Evolutionary conservation across 2,113 vertebrate genomes (phyloP), one percentile per base, ranked within the genome.

Genomic region (Speoplatyrhinus poulsoni): DNA sequence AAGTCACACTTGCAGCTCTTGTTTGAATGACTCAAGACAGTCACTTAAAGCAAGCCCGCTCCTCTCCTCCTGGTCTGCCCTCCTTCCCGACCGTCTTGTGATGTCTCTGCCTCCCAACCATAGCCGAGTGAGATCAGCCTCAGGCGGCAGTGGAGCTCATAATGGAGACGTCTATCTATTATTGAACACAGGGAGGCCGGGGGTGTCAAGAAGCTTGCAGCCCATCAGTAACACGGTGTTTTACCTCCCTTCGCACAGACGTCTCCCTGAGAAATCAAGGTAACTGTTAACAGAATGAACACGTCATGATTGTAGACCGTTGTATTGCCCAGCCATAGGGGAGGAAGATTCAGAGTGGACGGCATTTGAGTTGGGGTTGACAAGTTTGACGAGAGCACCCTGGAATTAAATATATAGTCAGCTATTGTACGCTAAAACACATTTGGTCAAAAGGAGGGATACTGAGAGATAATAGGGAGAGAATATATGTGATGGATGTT

Each of bases 81-180:
- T 15, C 9, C 50, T 48, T 46, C 8, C 32, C 26, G 26, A 26
- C 26, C 26, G 1, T 26, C 62, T 47, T 15, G 9, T 16, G 48
- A 19, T 33, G 12, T 15, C 10, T 2, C 41, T 3, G 11, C 55
- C 48, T 60, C 8, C 36, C 65, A 66, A 70, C 87, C 82, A 71
- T 73, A 79, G 83, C 88, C 76, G 84, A 88, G 72, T 85, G 88
- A 83, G 61, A 80, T 71, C 67, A 71, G 86, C 77, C 84, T 61
- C 83, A 60, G 86, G 84, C 80, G 80, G 77, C 0, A 73, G 81
- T 79, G 90, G 82, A 72, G 86, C 88, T 91, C 91, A 85, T 93
- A 94, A 94, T 93, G 92, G 92, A 94, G 86, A 83, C 82, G 75
- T 56, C 53, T 80, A 93, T 95, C 81, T 89, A 94, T 94, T 93